Base-by-base conservation (phyloP, 1,140 invertebrate species). In the Drosophila oshimai region DNA sequence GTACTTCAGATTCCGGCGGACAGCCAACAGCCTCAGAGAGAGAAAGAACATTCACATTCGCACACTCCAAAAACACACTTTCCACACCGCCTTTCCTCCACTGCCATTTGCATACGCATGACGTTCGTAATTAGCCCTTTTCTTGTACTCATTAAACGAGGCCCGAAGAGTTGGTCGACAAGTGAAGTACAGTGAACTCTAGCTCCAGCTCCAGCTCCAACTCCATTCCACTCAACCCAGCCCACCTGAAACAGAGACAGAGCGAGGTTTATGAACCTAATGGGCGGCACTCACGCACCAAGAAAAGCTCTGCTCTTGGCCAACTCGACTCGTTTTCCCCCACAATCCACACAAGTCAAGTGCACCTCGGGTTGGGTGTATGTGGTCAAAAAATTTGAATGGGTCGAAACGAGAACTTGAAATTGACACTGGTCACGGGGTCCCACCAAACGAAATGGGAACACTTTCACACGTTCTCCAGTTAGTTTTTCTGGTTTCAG, bases 31-130 rank as follows among this genome's bases (percentile, higher is more conserved):
- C n/a, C n/a, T n/a, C n/a, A n/a, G n/a, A n/a, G n/a, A 39, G 15
- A 36, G 37, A 61, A 46, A 26, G 39, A 72, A 51, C 55, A 74
- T 86, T 86, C 81, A 51, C 55, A 74, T 86, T 86, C 81, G 80
- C 81, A 87, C 61, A 84, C 80, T 84, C 80, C 60, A 86, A 57
- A 84, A 84, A 87, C 81, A 84, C 61, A 87, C 46, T 68, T 80
- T 64, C 62, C 75, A 70, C 15, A 70, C 15, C 6, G n/a, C 15
- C 17, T 6, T 7, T 20, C 10, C 4, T 18, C 22, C n/a, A 34
- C 12, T 45, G 29, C n/a, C 79, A 80, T 84, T 86, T 84, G 80
- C 79, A 86, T 84, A 74, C 80, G 71, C 60, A 53, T 58, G 45
- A 46, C 36, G 45, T 47, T 41, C 12, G 49, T 84, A 84, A 83